A percentile compares a stretch with the other conserved stretches of the same genome.
Conservation (phyloP, 1,140 invertebrate species). For the Nasonia longicornis region DNA sequence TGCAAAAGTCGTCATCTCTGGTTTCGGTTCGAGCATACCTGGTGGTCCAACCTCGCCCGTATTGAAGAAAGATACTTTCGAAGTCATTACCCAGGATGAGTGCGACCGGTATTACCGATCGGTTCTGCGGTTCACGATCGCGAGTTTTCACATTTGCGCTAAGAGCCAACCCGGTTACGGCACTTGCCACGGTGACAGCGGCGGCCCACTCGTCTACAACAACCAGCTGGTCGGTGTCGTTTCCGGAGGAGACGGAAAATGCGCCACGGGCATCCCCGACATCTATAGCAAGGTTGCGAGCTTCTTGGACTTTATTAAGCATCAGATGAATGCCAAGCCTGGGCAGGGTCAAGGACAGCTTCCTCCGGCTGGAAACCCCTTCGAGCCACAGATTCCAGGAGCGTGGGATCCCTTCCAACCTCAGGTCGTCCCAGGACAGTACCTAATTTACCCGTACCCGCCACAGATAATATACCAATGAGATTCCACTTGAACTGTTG, state of each 20-base stretch:
- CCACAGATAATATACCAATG: too few species aligned
- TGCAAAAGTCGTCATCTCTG: not conserved
- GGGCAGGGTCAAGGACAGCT: too few species aligned
- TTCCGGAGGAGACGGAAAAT: not conserved
- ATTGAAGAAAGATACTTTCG: not conserved
- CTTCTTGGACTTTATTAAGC: too few species aligned
- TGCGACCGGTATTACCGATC: not conserved
- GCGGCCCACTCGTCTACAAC: not conserved
- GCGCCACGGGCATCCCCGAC: not conserved
- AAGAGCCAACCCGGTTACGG: not conserved
- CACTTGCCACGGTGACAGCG: not conserved
- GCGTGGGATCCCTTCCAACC: too few species aligned
- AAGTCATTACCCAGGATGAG: not conserved
- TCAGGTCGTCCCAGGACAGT: too few species aligned
- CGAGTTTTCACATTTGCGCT: not conserved
- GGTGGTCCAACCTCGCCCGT: not conserved
- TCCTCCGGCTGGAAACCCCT: too few species aligned
- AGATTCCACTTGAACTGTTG: too few species aligned
- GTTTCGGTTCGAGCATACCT: not conserved
- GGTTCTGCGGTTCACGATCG: too few species aligned
- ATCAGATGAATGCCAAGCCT: too few species aligned
- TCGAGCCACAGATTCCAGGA: too few species aligned
- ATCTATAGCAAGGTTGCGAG: not conserved
- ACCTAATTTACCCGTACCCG: too few species aligned
- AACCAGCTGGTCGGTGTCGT: not conserved